phyloP scores from a whole-genome alignment of 2,113 vertebrate genomes.

The Dicerorhinus sumatrensis region DNA sequence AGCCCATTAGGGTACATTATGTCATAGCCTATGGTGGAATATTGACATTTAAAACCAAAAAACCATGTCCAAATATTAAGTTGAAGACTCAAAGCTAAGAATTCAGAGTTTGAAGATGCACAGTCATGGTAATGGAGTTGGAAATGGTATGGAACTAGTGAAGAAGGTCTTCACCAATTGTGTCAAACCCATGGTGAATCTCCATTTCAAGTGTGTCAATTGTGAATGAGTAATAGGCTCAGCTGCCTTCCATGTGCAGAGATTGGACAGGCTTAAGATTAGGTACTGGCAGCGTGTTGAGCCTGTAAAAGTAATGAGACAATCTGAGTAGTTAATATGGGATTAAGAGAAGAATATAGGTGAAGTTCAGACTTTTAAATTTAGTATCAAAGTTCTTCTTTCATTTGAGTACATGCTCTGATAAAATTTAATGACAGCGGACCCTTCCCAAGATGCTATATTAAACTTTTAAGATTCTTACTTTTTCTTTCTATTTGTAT shows the following conservation, averaged over 20 bases:
- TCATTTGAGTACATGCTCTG: background rate
- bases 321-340: background rate
- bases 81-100: background rate
- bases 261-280: too few relatives aligned
- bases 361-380: background rate
- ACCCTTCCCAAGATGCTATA: background rate
- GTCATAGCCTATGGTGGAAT: background rate
- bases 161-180: background rate
- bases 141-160: background rate
- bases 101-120: background rate
- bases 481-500: background rate
- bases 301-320: background rate
- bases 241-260: background rate
- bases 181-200: background rate
- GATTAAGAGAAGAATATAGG: background rate
- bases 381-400: background rate
- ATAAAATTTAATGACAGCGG: background rate
- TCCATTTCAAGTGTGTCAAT: background rate
- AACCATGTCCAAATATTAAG: background rate
- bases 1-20: background rate
- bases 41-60: background rate
- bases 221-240: background rate
- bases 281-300: background rate
- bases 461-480: background rate
- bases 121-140: background rate